Evolutionary conservation across 2,888 invertebrate species (phyloP), one percentile per base, ranked within the genome.

Genomic region (Sinopyrophorus schimmeli): DNA sequence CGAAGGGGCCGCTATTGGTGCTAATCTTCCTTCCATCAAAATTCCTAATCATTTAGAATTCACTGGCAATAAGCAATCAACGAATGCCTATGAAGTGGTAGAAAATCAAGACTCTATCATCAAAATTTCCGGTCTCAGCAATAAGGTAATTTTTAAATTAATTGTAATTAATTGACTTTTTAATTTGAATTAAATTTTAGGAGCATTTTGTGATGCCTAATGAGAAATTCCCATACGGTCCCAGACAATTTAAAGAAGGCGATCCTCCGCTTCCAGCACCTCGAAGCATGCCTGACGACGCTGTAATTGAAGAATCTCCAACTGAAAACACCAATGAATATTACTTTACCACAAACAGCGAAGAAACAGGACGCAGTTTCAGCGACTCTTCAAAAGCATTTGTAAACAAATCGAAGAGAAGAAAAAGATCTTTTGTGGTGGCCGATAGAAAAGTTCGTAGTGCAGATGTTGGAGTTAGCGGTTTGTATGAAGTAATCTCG

Each of bases 401-500:
- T 16, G n/a, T 31, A 30, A 44, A 37, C 6, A 56, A 37, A 11
- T 42, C 56, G 3, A 80, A 80, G 47, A 78, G 88, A 16, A 78
- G 84, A 34, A 77, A 79, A 21, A 80, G 89, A 3, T 82, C 83
- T 1, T 74, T 86, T 47, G 78, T 81, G 2, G 78, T 86, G 7
- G 79, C 83, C 3, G 85, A 86, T 65, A 79, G 89, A 7, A 87
- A 88, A 65, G 86, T 81, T 1, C 81, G 90, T 38, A 90, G 88
- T 54, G 87, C 91, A 1, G 92, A 92, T 66, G 90, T 93, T 1
- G 92, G 93, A 3, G 92, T 94, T 1, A 89, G 89, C 55, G 90
- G 92, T 0, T 80, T 92, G 12, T 93, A 92, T 72, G 91, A 92
- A 59, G 73, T 94, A 31, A 91, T 94, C 46, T 92, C 93, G 2